Percentiles rank a stretch among this genome's conserved stretches.
Conservation (phyloP, 1,140 invertebrate species). For the Bactericera cockerelli region DNA sequence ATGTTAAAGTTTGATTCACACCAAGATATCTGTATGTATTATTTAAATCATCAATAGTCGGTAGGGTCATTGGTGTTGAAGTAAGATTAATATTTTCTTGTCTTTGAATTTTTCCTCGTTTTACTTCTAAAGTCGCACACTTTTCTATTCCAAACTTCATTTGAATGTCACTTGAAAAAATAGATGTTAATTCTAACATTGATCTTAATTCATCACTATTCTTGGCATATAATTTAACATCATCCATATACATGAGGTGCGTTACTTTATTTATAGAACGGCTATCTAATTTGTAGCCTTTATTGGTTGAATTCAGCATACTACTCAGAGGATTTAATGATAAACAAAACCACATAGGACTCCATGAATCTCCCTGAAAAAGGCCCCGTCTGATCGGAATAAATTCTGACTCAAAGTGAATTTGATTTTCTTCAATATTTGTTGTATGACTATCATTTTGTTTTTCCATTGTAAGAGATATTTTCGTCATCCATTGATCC, state of each 20-base stretch:
- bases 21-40: too few relatives aligned
- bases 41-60: too few relatives aligned
- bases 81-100: too few relatives aligned
- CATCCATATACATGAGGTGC: constrained; percentile 8
- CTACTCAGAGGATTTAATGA: background rate
- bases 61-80: too few relatives aligned
- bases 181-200: background rate
- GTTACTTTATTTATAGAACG: background rate
- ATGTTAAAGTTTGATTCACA: too few relatives aligned
- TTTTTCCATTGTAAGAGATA: background rate
- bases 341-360: constrained; percentile 17
- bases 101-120: too few relatives aligned
- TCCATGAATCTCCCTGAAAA: constrained; percentile 16
- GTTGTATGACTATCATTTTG: background rate
- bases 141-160: constrained; percentile 7
- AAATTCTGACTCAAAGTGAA: background rate
- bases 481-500: background rate
- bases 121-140: background rate
- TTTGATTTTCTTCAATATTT: background rate
- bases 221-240: background rate
- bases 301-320: background rate
- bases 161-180: background rate
- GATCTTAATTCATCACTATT: background rate
- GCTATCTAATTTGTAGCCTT: background rate
- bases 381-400: constrained; percentile 12